Base-by-base conservation (phyloP, 30 jellyfish, hydroid and myxozoan species). In the Hydra vulgaris region DNA sequence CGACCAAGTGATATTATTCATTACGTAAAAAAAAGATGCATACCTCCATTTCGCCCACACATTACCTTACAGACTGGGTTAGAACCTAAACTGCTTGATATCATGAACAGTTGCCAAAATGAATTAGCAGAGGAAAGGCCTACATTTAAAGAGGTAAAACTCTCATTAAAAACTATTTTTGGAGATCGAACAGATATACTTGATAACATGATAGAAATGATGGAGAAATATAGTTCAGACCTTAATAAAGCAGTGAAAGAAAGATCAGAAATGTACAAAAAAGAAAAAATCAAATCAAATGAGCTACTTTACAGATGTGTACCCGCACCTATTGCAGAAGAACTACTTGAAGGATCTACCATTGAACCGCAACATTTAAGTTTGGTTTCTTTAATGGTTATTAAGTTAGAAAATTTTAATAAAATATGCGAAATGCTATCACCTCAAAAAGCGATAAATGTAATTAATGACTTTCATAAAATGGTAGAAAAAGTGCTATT, bases 21-120 rank as follows among this genome's bases (percentile, higher is more conserved):
- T 68, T 83, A 70, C 66, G 81, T 83, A 18, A 72, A 75, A 27
- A 83, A 74, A 74, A 72, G 90, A 17, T 83, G 90, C 53, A 83
- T 83, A 19, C 90, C 90, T 15, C 90, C 90, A 20, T 83, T 83
- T 66, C 89, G 90, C 17, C 90, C 90, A 7, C 85, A 83, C 67
- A 88, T 83, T 23, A 76, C 87, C 8, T 54, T 83, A 16, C 79
- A 83, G 21, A 83, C 80, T 18, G 90, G 90, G 8, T n/a, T 83
- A 1, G 88, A 83, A n/a, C 52, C 66, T 16, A 83, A 74, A 70
- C 68, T 83, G 61, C 70, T 83, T 12, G 90, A 83, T 26, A 26
- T 83, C 40, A 83, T 83, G 90, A 52, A 74, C 23, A 66, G 55
- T 17, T 73, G 90, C 54, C 76, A 74, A 80, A 26, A 26, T 20